Conservation (phyloP, 2,797 vertebrate genomes). For the Decapterus maruadsi region DNA sequence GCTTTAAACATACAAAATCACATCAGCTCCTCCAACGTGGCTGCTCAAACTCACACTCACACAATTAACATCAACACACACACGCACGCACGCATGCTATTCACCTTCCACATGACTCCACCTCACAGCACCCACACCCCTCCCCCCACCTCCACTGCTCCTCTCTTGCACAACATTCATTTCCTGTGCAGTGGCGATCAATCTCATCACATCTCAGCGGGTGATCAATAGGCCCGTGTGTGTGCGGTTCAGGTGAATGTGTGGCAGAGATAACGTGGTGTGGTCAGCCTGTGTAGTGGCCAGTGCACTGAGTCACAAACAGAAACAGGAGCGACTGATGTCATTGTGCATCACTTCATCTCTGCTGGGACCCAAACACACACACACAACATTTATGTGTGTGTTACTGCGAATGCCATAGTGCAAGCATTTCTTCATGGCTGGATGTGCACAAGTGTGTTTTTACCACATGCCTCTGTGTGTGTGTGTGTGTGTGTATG, state of each 20-base stretch:
- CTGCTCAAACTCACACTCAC: conserved; percentile 8
- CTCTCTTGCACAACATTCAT: conserved; percentile 50
- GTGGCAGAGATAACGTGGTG: conserved; percentile 48
- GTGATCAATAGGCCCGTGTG: conserved; percentile 58
- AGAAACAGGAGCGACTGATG: conserved; percentile 61
- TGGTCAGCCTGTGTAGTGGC: conserved; percentile 33
- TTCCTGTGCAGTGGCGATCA: conserved; percentile 55
- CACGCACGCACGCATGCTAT: background rate
- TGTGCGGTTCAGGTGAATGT: conserved; percentile 60
- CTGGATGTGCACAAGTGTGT: conserved; percentile 8
- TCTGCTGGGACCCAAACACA: conserved; percentile 33
- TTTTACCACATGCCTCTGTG: background rate
- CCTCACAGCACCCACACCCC: background rate
- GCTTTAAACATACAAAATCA: conserved; percentile 8
- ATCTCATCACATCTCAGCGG: conserved; percentile 29
- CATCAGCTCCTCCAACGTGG: background rate
- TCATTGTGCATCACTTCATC: conserved; percentile 72
- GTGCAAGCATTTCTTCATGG: conserved; percentile 2
- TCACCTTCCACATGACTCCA: conserved; percentile 6
- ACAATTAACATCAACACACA: background rate
- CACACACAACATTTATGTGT: background rate
- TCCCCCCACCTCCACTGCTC: background rate
- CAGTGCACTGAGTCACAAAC: conserved; percentile 66
- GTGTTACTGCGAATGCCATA: background rate
- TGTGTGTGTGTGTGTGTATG: conserved; percentile 1